Evolutionary conservation across 2,888 invertebrate species (phyloP), one percentile per base, ranked within the genome.

Genomic region (Mythimna ferrago): DNA sequence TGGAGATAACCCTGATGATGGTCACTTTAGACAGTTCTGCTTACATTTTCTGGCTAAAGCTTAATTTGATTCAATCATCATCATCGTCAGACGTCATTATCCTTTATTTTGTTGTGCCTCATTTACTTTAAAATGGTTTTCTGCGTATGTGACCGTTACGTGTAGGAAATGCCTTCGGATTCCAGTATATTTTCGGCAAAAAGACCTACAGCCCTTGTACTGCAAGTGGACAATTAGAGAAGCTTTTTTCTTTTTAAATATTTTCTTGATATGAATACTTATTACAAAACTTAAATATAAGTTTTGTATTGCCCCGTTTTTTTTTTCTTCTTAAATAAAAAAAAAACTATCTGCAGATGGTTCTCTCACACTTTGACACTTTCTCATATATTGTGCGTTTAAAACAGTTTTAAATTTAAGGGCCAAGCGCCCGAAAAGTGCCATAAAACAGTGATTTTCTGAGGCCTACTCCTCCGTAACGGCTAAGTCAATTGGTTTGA

Each of bases 11-110:
- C 74, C 64, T 65, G 68, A 61, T 78, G 72, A 68, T 77, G 76
- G 58, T 48, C 56, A 64, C 26, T 57, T 62, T 63, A 63, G 66
- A 70, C 69, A 69, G 53, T 70, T 81, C 58, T 54, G 64, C 60
- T 9, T 58, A 66, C 66, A 75, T 69, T 56, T 82, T 73, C 73
- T 48, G n/a, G 58, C 41, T 79, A 71, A 73, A 78, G 32, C 35
- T 66, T 65, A 61, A 77, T 73, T 79, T 68, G 56, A 58, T 66
- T 63, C 66, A 76, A 82, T 78, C 76, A 66, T 73, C 71, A 75
- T 80, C 71, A 74, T 69, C 72, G 69, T 65, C 16, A 78, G 62
- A 66, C 26, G 57, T 73, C 67, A 74, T 63, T 35, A 58, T 32
- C 16, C 71, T 75, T 63, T 53, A 72, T 68, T 80, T 35, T 35